phyloP scores from a whole-genome alignment of 2,797 vertebrate species.

The Phalloptychus januarius region DNA sequence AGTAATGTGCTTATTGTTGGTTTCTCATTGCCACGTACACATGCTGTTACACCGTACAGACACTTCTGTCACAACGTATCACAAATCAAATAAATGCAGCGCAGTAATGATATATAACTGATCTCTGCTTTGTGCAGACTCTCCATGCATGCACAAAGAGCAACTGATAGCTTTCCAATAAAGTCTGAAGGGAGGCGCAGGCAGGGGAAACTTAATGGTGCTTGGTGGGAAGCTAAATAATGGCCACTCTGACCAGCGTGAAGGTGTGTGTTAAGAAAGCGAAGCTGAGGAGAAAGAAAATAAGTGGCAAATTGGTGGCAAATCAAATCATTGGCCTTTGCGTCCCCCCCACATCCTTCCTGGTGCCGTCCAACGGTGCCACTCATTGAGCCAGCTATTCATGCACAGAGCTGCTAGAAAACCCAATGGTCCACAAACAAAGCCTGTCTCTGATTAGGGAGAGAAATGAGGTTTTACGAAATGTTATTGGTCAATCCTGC shows the following conservation, averaged over 20 bases:
- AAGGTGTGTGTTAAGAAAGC: slow-evolving; percentile 52
- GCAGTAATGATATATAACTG: slow-evolving; percentile 44
- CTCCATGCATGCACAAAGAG: slow-evolving; percentile 37
- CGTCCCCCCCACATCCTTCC: slow-evolving; percentile 27
- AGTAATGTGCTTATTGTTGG: slow-evolving; percentile 14
- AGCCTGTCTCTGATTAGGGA: slow-evolving; percentile 68
- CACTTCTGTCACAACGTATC: slow-evolving; percentile 18
- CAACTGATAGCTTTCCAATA: slow-evolving; percentile 56
- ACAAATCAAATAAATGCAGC: slow-evolving; percentile 50
- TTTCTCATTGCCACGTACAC: slow-evolving; percentile 9
- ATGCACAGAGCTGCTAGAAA: slow-evolving; percentile 44
- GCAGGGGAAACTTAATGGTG: slow-evolving; percentile 34
- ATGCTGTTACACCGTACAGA: neutral
- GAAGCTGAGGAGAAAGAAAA: slow-evolving; percentile 50
- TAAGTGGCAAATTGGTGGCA: slow-evolving; percentile 67
- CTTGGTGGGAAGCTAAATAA: slow-evolving; percentile 58
- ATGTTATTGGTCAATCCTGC: slow-evolving; percentile 65
- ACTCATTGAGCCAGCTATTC: slow-evolving; percentile 51
- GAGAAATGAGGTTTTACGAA: slow-evolving; percentile 68
- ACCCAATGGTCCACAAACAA: slow-evolving; percentile 56
- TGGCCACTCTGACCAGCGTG: slow-evolving; percentile 45
- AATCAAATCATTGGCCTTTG: slow-evolving; percentile 68
- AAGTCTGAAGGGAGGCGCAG: slow-evolving; percentile 34
- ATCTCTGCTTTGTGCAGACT: slow-evolving; percentile 23
- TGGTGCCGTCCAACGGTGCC: slow-evolving; percentile 39